phyloP scores from a whole-genome alignment of 2,113 vertebrate genomes.

The Cephalopterus ornatus region DNA sequence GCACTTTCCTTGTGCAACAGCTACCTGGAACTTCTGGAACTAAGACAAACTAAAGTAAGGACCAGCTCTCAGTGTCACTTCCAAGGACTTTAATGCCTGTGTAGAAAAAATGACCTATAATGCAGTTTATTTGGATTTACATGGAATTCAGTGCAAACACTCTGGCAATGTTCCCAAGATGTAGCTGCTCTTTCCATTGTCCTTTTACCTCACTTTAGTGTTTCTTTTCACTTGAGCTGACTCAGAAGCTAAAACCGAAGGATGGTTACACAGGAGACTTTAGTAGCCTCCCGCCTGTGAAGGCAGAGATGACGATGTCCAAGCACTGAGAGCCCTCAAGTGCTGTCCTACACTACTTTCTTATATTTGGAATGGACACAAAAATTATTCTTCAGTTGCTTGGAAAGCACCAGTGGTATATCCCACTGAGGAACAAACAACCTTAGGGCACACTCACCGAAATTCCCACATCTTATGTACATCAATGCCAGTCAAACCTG shows the following conservation, averaged over 20 bases:
- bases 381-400: not conserved
- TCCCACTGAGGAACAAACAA: not conserved
- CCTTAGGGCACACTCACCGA: not conserved
- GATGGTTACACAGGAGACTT: not conserved
- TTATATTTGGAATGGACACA: not conserved
- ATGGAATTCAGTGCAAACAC: not conserved
- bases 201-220: not conserved
- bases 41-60: not conserved
- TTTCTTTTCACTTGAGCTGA: not conserved
- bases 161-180: not conserved
- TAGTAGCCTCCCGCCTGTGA: not conserved
- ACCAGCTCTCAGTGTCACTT: not conserved
- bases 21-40: not conserved
- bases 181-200: not conserved
- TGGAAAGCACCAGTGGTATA: not conserved
- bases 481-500: not conserved
- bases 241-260: not conserved
- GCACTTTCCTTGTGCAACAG: not conserved
- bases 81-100: not conserved
- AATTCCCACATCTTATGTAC: not conserved
- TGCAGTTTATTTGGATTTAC: not conserved
- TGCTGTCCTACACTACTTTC: not conserved
- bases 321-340: not conserved
- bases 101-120: too few species aligned
- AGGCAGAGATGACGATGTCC: not conserved